A percentile compares a stretch with the other conserved stretches of the same genome.
These are phyloP conservation scores for Sturnus vulgaris DNA, from an alignment of 2,113 vertebrate genomes.

Conservation along the genomic window DNA sequence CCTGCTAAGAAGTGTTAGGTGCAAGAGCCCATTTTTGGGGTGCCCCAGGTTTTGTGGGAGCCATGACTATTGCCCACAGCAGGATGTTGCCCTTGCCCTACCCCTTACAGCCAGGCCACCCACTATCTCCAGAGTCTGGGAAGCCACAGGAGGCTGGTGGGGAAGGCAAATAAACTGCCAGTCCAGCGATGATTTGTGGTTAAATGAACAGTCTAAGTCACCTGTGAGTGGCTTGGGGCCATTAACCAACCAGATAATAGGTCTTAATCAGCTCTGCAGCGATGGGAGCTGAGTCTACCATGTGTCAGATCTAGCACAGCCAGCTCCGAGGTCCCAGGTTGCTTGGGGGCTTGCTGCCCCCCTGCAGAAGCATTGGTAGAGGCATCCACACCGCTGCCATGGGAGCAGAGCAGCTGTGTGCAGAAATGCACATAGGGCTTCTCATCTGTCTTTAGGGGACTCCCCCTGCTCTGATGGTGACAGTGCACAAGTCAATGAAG, in stretches of 20 bases:
- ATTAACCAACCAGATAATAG: background rate
- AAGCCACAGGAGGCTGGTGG: slow-evolving; percentile 44
- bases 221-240: background rate
- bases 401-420: background rate
- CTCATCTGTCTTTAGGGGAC: background rate
- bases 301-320: background rate
- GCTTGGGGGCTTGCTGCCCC: background rate
- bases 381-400: rapidly evolving
- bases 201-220: slow-evolving; percentile 50
- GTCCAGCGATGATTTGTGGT: slow-evolving; percentile 8
- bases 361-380: background rate
- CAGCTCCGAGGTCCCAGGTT: background rate
- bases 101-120: background rate
- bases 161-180: slow-evolving; percentile 60
- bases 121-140: background rate
- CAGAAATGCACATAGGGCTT: background rate
- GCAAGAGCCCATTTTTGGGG: background rate
- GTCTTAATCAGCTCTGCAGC: background rate
- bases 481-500: background rate
- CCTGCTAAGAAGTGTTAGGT: background rate
- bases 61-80: background rate
- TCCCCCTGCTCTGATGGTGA: background rate
- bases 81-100: background rate
- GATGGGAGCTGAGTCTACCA: background rate
- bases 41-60: background rate